Evolutionary conservation across 1,140 invertebrate species (phyloP).

Genomic region (Trissolcus basalis): DNA sequence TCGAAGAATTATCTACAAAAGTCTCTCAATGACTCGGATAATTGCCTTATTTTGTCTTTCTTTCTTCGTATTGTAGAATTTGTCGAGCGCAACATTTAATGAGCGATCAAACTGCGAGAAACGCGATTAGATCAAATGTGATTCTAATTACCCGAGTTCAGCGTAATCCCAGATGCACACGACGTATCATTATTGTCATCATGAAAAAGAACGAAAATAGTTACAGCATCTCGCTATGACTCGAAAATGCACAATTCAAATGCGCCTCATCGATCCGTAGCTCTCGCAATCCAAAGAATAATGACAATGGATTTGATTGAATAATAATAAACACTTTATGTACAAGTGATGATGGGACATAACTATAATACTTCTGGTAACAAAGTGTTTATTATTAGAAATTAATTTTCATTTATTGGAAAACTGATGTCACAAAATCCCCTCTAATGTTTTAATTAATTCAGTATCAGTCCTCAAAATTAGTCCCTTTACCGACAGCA

Average conservation of each 20-base stretch:
- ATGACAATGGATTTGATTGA: too few species aligned
- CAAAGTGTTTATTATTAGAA: slow-evolving; percentile 51
- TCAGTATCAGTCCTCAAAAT: slow-evolving; percentile 29
- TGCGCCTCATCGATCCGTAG: too few species aligned
- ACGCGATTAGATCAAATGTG: slow-evolving; percentile 49
- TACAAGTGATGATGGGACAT: slow-evolving; percentile 33
- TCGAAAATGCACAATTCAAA: too few species aligned
- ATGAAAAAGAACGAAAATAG: slow-evolving; percentile 69
- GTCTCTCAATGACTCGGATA: slow-evolving; percentile 63
- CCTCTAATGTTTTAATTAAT: slow-evolving; percentile 32
- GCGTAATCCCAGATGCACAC: slow-evolving; percentile 62
- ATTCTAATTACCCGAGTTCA: slow-evolving; percentile 59
- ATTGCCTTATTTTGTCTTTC: slow-evolving; percentile 16
- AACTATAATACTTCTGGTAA: slow-evolving; percentile 36
- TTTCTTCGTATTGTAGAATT: slow-evolving; percentile 29
- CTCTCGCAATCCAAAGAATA: too few species aligned
- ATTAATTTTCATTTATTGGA: neutral
- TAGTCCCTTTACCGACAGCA: slow-evolving; percentile 40
- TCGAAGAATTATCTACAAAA: slow-evolving; percentile 70
- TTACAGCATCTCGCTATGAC: slow-evolving; percentile 9
- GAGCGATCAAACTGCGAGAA: slow-evolving; percentile 59
- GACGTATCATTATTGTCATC: slow-evolving; percentile 74
- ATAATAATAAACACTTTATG: slow-evolving; percentile 49
- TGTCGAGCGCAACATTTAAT: slow-evolving; percentile 44
- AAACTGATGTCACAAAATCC: slow-evolving; percentile 9